Evolutionary conservation across 2,797 vertebrate species (phyloP).

Genomic region (Rhodeus uyekii): DNA sequence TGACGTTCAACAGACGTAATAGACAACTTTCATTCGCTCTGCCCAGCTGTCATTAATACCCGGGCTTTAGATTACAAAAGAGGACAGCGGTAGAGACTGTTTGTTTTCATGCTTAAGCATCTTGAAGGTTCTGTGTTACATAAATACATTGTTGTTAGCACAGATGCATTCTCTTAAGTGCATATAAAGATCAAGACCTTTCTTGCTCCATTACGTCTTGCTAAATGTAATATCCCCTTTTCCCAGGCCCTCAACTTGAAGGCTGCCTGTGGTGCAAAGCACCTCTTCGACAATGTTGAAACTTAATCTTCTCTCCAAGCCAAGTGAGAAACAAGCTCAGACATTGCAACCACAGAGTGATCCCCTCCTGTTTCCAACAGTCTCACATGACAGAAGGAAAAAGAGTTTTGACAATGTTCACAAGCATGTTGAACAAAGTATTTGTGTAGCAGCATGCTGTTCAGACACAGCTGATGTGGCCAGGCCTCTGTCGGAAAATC

Average conservation of each 20-base stretch:
- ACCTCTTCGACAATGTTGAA: not conserved
- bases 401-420: slow-evolving; percentile 22
- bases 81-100: slow-evolving; percentile 1
- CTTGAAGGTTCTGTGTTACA: not conserved
- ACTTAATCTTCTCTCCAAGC: slow-evolving; percentile 6
- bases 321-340: not conserved
- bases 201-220: not conserved
- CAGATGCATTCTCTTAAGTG: not conserved
- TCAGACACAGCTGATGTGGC: not conserved
- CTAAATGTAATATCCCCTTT: not conserved
- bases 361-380: not conserved
- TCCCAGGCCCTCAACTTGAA: slow-evolving; percentile 5
- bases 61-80: slow-evolving; percentile 7
- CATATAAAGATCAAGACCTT: not conserved
- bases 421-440: slow-evolving; percentile 29
- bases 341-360: slow-evolving; percentile 10
- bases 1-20: slow-evolving; percentile 54
- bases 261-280: not conserved
- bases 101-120: not conserved
- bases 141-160: not conserved
- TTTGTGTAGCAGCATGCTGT: not conserved
- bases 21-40: slow-evolving; percentile 31
- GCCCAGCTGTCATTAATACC: slow-evolving; percentile 45
- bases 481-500: not conserved
- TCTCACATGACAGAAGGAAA: not conserved